phyloP scores from a whole-genome alignment of 37 sponge, comb jelly and placozoan species.

The Petrosia ficiformis region DNA sequence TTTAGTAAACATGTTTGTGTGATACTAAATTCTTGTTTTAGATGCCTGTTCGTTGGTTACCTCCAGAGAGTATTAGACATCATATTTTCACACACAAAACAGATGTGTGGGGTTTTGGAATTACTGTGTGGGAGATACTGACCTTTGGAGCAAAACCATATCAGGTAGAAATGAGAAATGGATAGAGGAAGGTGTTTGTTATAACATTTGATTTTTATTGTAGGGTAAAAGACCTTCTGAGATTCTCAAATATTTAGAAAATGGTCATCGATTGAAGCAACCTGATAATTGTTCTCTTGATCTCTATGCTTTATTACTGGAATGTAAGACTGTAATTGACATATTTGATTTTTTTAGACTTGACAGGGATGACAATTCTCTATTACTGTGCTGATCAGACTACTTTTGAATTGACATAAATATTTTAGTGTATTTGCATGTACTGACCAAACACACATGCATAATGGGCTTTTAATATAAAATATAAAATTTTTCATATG shows the following conservation, averaged over 20 bases:
- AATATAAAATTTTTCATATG: too few relatives aligned
- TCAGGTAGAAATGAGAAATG: background rate
- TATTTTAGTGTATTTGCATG: too few relatives aligned
- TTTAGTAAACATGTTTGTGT: too few relatives aligned
- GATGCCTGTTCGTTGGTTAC: slow-evolving; percentile 89
- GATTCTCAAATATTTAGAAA: slow-evolving; percentile 33
- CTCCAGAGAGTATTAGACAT: slow-evolving; percentile 71
- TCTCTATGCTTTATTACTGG: slow-evolving; percentile 56
- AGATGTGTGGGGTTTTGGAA: slow-evolving; percentile 90
- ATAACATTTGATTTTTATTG: background rate
- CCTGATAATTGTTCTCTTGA: slow-evolving; percentile 63
- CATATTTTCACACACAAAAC: slow-evolving; percentile 81
- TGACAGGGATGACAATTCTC: too few relatives aligned
- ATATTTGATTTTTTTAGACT: too few relatives aligned
- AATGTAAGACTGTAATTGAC: too few relatives aligned
- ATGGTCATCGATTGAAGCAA: slow-evolving; percentile 66
- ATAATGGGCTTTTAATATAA: too few relatives aligned
- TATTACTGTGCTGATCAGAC: too few relatives aligned
- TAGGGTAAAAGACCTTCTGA: slow-evolving; percentile 35
- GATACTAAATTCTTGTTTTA: too few relatives aligned
- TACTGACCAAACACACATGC: too few relatives aligned
- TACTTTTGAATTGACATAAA: too few relatives aligned
- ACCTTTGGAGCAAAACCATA: slow-evolving; percentile 78
- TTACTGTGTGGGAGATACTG: slow-evolving; percentile 91
- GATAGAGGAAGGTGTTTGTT: background rate